Base-by-base conservation (phyloP, 2,888 invertebrate species). In the Dysmachus trigonus region DNA sequence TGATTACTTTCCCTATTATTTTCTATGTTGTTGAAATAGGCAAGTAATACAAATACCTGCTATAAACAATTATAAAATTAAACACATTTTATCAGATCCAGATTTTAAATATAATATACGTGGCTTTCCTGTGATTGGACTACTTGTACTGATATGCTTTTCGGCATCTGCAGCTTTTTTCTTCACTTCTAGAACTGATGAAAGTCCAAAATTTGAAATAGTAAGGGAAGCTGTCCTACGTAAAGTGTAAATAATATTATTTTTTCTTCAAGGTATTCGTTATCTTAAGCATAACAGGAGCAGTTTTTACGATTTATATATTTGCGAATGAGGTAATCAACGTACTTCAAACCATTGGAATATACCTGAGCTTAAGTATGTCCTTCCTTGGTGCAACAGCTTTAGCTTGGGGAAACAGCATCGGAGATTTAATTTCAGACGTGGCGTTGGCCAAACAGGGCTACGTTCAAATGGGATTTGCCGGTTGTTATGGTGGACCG, bases 401-500 rank as follows among this genome's bases (percentile, higher is more conserved):
- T 18, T 91, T 95, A 33, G 94, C 95, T 0, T 95, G 95, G 95
- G 95, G 95, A 27, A 94, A 95, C 90, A 93, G 94, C 88, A 90
- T 95, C 74, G 90, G 90, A 35, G 90, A 91, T 86, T 82, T 90
- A 38, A 93, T 95, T 87, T 93, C 95, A 1, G 94, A 95, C 89
- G 90, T 94, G 0, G 90, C 94, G 6, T 93, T 95, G 88, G 95
- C 95, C 0, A 91, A 92, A 83, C 93, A 93, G 88, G 95, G 95
- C 1, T 94, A 93, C 89, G 94, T 95, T 0, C 92, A 93, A 86
- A 95, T 95, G 94, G 95, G 94, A 0, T 94, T 94, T 89, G 93
- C 95, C 0, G 95, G 95, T 0, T 95, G 95, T 87, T 94, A 94
- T 89, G 95, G 95, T 22, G 95, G 95, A 6, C 95, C 95, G 1